Base-by-base conservation (phyloP, 2,888 invertebrate genomes). In the Athalia rosae region DNA sequence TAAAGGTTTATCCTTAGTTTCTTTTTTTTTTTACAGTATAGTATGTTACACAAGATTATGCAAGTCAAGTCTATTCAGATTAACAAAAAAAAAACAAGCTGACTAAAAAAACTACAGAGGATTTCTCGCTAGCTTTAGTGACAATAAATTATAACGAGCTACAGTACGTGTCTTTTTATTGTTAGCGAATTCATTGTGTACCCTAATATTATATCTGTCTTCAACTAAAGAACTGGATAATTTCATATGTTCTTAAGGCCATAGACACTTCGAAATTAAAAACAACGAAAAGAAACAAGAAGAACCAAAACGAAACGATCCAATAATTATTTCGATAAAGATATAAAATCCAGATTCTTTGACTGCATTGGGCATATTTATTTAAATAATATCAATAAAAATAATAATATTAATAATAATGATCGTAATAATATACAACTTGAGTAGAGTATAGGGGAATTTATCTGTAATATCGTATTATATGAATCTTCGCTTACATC, bases 401-500 rank as follows among this genome's bases (percentile, higher is more conserved):
- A 82, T 83, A 83, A 84, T 87, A 86, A 85, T 85, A 79, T 56
- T 69, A 4, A 45, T 58, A 43, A 58, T 71, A n/a, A 71, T 71
- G 7, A 82, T 83, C 83, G 82, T 84, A 83, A 85, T 87, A 86
- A 85, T 85, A 80, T 86, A 87, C 85, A 87, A 80, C 82, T 83
- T 81, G 82, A 82, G 81, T 82, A 84, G 81, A 84, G 82, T 85
- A 84, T 81, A 85, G 79, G 79, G 77, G 82, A 80, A 82, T 77
- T 61, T 50, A 59, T 67, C 47, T 76, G 47, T 8, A 77, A 69
- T 43, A 28, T 43, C 53, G 28, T 74, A 62, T 48, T 74, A 61
- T 48, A 48, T 11, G 45, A 59, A 7, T 7, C 28, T 58, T 71
- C 15, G 59, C 83, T 87, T 85, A 89, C 87, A 88, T 88, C 86